Evolutionary conservation across 2,888 invertebrate species (phyloP).

Genomic region (Cabera pusaria): DNA sequence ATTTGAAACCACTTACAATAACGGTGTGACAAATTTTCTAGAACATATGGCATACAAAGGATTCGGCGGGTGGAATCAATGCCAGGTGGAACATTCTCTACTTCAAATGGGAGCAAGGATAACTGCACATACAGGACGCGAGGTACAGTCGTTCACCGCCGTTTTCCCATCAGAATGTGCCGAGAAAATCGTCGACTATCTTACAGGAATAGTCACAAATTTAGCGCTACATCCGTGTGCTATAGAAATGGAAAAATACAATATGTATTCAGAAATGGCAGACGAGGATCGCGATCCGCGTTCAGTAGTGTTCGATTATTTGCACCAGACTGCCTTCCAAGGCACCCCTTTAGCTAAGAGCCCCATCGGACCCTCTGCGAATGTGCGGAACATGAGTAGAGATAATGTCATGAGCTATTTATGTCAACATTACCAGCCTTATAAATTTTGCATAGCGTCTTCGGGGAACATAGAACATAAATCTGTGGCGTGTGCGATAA

Average conservation of each 20-base stretch:
- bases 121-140: slow-evolving; percentile 50
- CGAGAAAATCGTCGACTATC: slow-evolving; percentile 32
- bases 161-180: slow-evolving; percentile 34
- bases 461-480: no score
- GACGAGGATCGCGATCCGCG: slow-evolving; percentile 61
- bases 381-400: slow-evolving; percentile 80
- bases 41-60: slow-evolving; percentile 66
- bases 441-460: slow-evolving; percentile 88
- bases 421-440: slow-evolving; percentile 51
- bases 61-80: slow-evolving; percentile 33
- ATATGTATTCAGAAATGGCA: slow-evolving; percentile 45
- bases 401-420: slow-evolving; percentile 43
- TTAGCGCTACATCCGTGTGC: slow-evolving; percentile 42
- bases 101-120: slow-evolving; percentile 41
- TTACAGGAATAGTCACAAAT: slow-evolving; percentile 47
- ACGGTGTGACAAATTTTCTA: slow-evolving; percentile 65
- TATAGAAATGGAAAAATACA: slow-evolving; percentile 47
- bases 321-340: slow-evolving; percentile 76
- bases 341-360: slow-evolving; percentile 64
- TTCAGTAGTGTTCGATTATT: slow-evolving; percentile 66
- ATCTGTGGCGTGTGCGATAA: no score
- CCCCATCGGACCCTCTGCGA: slow-evolving; percentile 86
- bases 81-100: slow-evolving; percentile 38
- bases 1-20: slow-evolving; percentile 50
- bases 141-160: slow-evolving; percentile 54